Conservation (phyloP, 2,888 invertebrate species). For the Phengaris arion region DNA sequence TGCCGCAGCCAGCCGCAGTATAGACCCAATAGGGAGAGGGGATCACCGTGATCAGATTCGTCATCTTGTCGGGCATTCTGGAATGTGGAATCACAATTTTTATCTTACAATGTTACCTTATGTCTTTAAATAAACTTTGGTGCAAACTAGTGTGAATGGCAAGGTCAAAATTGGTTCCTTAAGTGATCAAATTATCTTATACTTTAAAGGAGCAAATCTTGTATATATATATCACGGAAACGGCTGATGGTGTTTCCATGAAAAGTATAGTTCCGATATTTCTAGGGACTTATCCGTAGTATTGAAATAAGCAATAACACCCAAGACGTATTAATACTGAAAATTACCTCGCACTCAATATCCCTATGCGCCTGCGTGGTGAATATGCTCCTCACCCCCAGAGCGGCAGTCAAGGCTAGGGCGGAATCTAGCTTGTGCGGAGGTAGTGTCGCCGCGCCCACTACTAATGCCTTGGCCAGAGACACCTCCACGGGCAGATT, state of each 20-base stretch:
- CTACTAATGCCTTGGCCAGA: constrained; percentile 96
- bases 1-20: too few species aligned
- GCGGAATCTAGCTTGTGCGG: constrained; percentile 86
- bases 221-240: too few species aligned
- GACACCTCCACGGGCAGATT: constrained; percentile 96
- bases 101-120: constrained; percentile 33
- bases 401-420: constrained; percentile 91
- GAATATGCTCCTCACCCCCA: constrained; percentile 96
- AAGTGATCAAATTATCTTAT: too few species aligned
- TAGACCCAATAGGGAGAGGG: constrained; percentile 80
- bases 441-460: constrained; percentile 93
- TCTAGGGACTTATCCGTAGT: too few species aligned
- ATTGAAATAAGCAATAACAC: too few species aligned
- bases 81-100: constrained; percentile 35
- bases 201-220: too few species aligned
- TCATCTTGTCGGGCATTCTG: constrained; percentile 86
- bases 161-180: too few species aligned
- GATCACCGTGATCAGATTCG: constrained; percentile 97
- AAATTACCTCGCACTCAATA: constrained; percentile 85
- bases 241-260: too few species aligned
- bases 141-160: too few species aligned
- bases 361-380: constrained; percentile 93
- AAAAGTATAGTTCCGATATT: too few species aligned
- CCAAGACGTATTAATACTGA: too few species aligned
- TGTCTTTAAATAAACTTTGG: too few species aligned